These are phyloP conservation scores for Merops nubicus DNA, from an alignment of 2,113 vertebrate species.

Conservation along the genomic window DNA sequence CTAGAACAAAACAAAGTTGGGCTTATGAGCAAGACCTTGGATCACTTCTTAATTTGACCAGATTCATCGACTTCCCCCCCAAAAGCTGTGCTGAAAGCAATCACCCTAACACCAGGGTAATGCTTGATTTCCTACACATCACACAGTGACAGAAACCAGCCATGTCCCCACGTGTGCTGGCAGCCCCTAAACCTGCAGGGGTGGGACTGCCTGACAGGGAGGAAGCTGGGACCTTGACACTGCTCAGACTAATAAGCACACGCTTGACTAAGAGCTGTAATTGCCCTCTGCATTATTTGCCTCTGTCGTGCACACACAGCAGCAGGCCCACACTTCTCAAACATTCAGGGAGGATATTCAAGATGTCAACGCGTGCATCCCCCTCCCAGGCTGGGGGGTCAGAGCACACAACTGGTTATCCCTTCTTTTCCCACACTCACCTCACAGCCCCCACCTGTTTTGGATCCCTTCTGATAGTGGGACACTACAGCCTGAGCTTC, in stretches of 20 bases:
- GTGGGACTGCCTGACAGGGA: background rate
- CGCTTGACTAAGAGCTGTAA: background rate
- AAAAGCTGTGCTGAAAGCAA: background rate
- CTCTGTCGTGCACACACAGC: background rate
- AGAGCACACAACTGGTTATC: background rate
- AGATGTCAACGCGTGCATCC: background rate
- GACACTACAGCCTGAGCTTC: background rate
- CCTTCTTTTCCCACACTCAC: rapidly evolving
- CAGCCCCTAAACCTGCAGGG: background rate
- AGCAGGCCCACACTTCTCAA: background rate
- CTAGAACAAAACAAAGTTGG: background rate
- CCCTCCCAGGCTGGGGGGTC: background rate
- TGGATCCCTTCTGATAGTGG: background rate
- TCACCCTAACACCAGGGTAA: background rate
- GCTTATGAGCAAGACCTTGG: background rate
- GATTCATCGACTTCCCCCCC: background rate
- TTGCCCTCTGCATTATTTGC: background rate
- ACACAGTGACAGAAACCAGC: background rate
- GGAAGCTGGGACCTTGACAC: background rate
- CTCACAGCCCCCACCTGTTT: too few relatives aligned
- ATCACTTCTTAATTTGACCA: background rate
- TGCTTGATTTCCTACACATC: background rate
- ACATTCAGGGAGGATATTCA: background rate
- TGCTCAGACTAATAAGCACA: conserved; percentile 6
- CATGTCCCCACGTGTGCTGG: background rate